Evolutionary conservation across 2,113 vertebrate genomes (phyloP).

Genomic region (Nesoenas mayeri): DNA sequence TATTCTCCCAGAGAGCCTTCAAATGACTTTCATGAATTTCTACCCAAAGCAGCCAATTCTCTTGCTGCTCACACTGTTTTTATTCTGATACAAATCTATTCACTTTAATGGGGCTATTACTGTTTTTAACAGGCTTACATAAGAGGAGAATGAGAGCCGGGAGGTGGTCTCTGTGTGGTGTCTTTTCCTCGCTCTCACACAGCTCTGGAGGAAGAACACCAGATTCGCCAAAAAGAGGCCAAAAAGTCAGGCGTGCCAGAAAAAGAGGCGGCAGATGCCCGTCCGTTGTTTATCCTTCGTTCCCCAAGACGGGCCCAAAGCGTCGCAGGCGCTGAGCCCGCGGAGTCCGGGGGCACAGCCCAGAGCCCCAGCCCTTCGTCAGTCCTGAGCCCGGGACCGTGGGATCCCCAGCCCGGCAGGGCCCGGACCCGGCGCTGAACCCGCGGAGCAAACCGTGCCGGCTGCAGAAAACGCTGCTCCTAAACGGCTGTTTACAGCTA

Average conservation of each 20-base stretch:
- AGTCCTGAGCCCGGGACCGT: rapidly evolving
- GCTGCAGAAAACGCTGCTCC: neutral
- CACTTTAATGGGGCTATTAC: constrained; percentile 25
- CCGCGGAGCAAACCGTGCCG: no score
- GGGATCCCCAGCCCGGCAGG: rapidly evolving
- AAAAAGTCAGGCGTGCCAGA: rapidly evolving
- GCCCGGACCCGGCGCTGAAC: neutral
- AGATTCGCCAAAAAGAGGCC: neutral
- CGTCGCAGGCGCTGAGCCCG: rapidly evolving
- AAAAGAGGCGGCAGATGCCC: neutral
- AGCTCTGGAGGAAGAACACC: neutral
- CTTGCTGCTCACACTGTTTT: constrained; percentile 34
- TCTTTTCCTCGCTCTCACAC: neutral
- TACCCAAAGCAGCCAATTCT: constrained; percentile 34
- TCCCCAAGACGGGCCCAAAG: neutral
- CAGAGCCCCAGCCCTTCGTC: no score
- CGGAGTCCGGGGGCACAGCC: no score
- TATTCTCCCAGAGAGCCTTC: constrained; percentile 52
- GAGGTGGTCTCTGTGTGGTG: neutral
- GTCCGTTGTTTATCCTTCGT: rapidly evolving
- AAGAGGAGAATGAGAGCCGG: neutral
- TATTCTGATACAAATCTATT: constrained; percentile 36
- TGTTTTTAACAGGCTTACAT: constrained; percentile 24
- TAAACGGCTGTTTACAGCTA: neutral
- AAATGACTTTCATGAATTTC: constrained; percentile 48